phyloP scores from a whole-genome alignment of 2,113 vertebrate species.

The Felis chaus region DNA sequence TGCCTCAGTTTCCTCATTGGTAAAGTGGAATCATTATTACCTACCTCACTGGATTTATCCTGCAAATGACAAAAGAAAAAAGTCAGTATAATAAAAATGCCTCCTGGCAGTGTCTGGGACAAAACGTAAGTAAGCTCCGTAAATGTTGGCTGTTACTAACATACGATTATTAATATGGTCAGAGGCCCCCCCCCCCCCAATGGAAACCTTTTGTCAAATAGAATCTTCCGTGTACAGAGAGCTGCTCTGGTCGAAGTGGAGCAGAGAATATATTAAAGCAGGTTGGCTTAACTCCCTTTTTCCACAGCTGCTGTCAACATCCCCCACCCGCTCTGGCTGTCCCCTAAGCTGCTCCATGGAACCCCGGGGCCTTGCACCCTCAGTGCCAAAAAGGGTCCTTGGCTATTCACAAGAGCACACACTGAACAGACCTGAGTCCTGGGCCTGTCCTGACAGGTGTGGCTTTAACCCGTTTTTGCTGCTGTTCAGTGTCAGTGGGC shows the following conservation, averaged over 20 bases:
- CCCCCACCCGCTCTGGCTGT: background rate
- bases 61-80: background rate
- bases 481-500: background rate
- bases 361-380: too few species aligned
- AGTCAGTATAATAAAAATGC: background rate
- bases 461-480: background rate
- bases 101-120: background rate
- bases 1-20: background rate
- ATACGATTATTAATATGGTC: too few species aligned
- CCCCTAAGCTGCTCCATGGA: background rate
- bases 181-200: too few species aligned
- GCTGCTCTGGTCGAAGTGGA: background rate
- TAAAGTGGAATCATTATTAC: background rate
- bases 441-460: background rate
- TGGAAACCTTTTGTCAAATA: conserved; percentile 20
- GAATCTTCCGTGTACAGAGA: background rate
- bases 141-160: background rate
- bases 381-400: background rate
- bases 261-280: background rate
- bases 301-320: background rate
- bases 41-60: background rate
- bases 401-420: background rate
- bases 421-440: background rate
- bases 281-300: background rate
- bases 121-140: background rate